A percentile compares a stretch with the other conserved stretches of the same genome.
phyloP scores from a whole-genome alignment of 2,797 vertebrate species.

The Chelon labrosus region DNA sequence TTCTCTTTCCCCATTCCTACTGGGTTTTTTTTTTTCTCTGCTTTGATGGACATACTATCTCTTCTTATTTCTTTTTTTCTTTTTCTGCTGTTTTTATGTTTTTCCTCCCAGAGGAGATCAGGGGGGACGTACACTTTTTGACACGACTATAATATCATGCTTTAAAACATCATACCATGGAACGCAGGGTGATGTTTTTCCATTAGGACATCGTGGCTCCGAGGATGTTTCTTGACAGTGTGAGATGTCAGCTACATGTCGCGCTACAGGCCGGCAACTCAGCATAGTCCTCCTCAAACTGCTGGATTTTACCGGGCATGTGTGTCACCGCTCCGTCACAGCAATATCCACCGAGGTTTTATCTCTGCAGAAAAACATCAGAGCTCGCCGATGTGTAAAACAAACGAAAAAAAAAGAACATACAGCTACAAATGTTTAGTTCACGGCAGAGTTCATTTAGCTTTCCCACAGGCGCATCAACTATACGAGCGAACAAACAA shows the following conservation, averaged over 20 bases:
- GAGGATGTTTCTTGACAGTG: constrained; percentile 27
- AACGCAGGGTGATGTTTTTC: constrained; percentile 30
- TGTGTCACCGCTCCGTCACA: constrained; percentile 2
- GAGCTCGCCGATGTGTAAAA: constrained; percentile 12
- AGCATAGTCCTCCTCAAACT: constrained; percentile 31
- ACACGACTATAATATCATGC: background rate
- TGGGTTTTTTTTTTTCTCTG: no score
- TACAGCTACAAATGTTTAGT: background rate
- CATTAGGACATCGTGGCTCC: constrained; percentile 14
- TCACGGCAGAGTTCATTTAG: constrained; percentile 21
- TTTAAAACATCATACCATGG: background rate
- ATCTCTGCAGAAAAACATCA: constrained; percentile 21
- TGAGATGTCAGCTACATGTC: constrained; percentile 38
- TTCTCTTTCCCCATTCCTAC: no score
- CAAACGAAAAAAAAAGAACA: background rate
- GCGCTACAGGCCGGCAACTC: constrained; percentile 22
- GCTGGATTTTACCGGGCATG: constrained; percentile 3
- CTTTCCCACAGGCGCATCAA: constrained; percentile 1
- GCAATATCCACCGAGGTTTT: constrained; percentile 12
- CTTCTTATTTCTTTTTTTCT: background rate
- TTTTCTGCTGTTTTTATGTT: constrained; percentile 1
- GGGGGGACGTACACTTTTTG: background rate
- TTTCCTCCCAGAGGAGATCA: background rate
- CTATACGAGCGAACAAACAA: constrained; percentile 38
- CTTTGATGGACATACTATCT: no score